Conservation (phyloP, 2,888 invertebrate genomes). For the Luperina testacea region DNA sequence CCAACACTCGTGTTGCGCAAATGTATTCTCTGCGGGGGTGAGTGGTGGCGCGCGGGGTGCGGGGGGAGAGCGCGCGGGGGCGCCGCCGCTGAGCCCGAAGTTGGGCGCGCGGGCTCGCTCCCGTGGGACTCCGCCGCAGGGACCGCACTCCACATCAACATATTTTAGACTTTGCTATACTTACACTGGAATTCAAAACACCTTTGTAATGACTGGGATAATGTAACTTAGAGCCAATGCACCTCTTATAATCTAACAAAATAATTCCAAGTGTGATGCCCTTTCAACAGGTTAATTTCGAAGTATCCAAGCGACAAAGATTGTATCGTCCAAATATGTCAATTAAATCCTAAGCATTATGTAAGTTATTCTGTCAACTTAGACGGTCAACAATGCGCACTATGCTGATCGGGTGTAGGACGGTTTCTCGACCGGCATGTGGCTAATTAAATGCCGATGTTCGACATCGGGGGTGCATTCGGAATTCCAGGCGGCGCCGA, state of each 20-base stretch:
- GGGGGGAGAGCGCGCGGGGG: conserved; percentile 64
- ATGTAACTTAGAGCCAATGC: not conserved
- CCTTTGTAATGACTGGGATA: not conserved
- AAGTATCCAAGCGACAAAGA: not conserved
- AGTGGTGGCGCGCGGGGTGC: conserved; percentile 72
- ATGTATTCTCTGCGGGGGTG: conserved; percentile 89
- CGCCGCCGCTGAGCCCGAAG: conserved; percentile 88
- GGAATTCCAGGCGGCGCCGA: conserved; percentile 78
- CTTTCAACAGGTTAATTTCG: not conserved
- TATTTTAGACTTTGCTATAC: conserved; percentile 59
- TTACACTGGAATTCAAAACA: conserved; percentile 45
- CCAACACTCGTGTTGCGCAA: conserved; percentile 89
- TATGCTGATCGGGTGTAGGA: conserved; percentile 79
- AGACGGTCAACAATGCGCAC: conserved; percentile 82
- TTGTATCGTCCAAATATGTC: conserved; percentile 53
- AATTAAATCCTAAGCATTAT: conserved; percentile 72
- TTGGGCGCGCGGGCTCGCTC: conserved; percentile 89
- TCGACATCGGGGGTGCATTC: conserved; percentile 79
- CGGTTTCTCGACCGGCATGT: conserved; percentile 82
- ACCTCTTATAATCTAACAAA: not conserved
- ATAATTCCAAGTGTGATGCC: not conserved
- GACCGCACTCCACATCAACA: conserved; percentile 79
- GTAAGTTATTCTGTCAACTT: conserved; percentile 82
- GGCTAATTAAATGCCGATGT: conserved; percentile 89
- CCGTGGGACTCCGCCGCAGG: conserved; percentile 83